Evolutionary conservation across 2,888 invertebrate species (phyloP), one percentile per base, ranked within the genome.

Genomic region (Melipona bicolor): DNA sequence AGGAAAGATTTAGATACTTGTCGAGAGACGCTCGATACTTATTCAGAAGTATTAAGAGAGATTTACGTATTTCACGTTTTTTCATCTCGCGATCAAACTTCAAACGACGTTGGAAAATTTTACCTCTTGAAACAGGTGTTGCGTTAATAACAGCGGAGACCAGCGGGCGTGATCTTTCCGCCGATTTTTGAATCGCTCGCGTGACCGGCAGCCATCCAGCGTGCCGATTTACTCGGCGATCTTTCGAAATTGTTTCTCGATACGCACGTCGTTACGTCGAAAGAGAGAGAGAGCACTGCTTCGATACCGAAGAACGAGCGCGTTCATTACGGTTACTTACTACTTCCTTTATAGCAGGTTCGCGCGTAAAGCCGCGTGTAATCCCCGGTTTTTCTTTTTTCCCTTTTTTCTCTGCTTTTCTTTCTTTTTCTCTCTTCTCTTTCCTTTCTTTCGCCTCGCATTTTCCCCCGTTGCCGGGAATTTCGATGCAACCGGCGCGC

Each of bases 291-390:
- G 1, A 27, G 24, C 69, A 36, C 32, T 15, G 61, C 9, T 52
- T 52, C 59, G 62, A 43, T 36, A 36, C 69, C 19, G 19, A 43
- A n/a, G 50, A 62, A 24, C 52, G 70, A 54, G 54, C 68, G 62
- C 68, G 79, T 79, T 68, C 76, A 76, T 79, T 76, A 79, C 67
- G 36, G 49, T 68, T 76, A 52, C 61, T 61, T 52, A 59, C 62
- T 13, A 49, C 62, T 79, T 79, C 77, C 77, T 64, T 56, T 64
- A 64, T 64, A 64, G 76, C 62, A 56, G 64, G 77, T 77, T 77
- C 74, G 43, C 59, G 74, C 64, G 64, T 67, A 65, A 21, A 79
- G 15, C 64, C 50, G 69, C 27, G 27, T 32, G 52, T 43, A 54
- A 54, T 27, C n/a, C 9, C 0, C 24, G 3, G 6, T 19, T 52